Percentiles rank a stretch among this genome's conserved stretches.
Conservation (phyloP, 2,888 invertebrate genomes). For the Aquatica leii region DNA sequence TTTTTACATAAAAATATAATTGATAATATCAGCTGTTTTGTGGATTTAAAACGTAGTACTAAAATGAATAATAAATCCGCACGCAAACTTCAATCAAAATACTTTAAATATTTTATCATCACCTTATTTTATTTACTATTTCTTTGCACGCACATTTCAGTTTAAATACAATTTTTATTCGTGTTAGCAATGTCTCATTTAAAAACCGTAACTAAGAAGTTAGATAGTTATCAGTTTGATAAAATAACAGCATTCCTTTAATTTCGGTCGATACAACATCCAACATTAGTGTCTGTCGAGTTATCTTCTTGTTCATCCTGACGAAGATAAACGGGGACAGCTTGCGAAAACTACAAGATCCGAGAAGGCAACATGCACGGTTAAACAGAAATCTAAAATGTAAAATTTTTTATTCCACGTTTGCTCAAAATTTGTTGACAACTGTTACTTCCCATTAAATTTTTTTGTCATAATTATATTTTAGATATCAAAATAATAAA, state of each 20-base stretch:
- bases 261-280: too few species aligned
- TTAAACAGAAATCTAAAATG: conserved; percentile 8
- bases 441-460: too few species aligned
- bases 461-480: too few species aligned
- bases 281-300: conserved; percentile 33
- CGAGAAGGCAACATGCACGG: conserved; percentile 20
- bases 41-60: conserved; percentile 6
- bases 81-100: conserved; percentile 21
- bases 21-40: conserved; percentile 1
- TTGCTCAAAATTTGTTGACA: too few species aligned
- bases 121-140: conserved; percentile 25
- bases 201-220: too few species aligned
- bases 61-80: conserved; percentile 23
- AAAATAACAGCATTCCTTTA: too few species aligned
- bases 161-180: too few species aligned
- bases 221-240: too few species aligned
- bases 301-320: conserved; percentile 26
- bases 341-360: conserved; percentile 25
- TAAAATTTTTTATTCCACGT: neutral
- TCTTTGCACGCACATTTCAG: conserved; percentile 18
- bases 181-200: too few species aligned
- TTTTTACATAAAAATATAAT: neutral
- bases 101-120: conserved; percentile 20
- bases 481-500: too few species aligned
- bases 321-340: conserved; percentile 37